A percentile compares a stretch with the other conserved stretches of the same genome.
Conservation (phyloP, 1,140 invertebrate species). For the Sitodiplosis mosellana region DNA sequence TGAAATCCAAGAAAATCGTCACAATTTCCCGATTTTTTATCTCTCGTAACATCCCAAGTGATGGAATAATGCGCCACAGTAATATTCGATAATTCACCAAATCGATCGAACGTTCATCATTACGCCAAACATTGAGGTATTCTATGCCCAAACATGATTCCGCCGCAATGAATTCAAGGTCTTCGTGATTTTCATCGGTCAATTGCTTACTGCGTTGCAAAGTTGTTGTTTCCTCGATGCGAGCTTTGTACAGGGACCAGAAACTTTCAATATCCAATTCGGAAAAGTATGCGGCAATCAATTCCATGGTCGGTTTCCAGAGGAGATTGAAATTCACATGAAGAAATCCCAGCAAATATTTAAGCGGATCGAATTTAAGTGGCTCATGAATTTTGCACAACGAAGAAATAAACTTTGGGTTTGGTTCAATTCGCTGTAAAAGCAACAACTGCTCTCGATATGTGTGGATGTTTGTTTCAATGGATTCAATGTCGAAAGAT, state of each 20-base stretch:
- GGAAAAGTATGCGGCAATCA: slow-evolving; percentile 53
- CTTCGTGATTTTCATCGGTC: not conserved
- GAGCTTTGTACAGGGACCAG: slow-evolving; percentile 53
- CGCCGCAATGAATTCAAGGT: not conserved
- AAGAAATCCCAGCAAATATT: slow-evolving; percentile 62
- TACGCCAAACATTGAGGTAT: slow-evolving; percentile 23
- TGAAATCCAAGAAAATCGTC: slow-evolving; percentile 58
- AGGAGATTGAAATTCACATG: slow-evolving; percentile 75
- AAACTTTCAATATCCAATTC: slow-evolving; percentile 44
- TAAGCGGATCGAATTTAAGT: slow-evolving; percentile 39
- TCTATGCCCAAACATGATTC: slow-evolving; percentile 7
- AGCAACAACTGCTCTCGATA: slow-evolving; percentile 58
- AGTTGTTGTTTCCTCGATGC: slow-evolving; percentile 32
- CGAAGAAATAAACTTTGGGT: slow-evolving; percentile 33
- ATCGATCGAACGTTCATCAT: slow-evolving; percentile 38
- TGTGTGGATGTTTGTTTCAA: slow-evolving; percentile 43
- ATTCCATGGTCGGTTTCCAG: slow-evolving; percentile 62
- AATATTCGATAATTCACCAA: slow-evolving; percentile 55
- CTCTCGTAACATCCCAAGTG: slow-evolving; percentile 55
- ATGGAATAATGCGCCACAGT: slow-evolving; percentile 58
- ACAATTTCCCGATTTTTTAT: slow-evolving; percentile 59
- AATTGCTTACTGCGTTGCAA: slow-evolving; percentile 6
- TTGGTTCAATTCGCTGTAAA: slow-evolving; percentile 49
- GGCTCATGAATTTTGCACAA: slow-evolving; percentile 28
- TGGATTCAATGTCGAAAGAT: slow-evolving; percentile 49